Evolutionary conservation across 2,797 vertebrate genomes (phyloP).

Genomic region (Pristis pectinata): DNA sequence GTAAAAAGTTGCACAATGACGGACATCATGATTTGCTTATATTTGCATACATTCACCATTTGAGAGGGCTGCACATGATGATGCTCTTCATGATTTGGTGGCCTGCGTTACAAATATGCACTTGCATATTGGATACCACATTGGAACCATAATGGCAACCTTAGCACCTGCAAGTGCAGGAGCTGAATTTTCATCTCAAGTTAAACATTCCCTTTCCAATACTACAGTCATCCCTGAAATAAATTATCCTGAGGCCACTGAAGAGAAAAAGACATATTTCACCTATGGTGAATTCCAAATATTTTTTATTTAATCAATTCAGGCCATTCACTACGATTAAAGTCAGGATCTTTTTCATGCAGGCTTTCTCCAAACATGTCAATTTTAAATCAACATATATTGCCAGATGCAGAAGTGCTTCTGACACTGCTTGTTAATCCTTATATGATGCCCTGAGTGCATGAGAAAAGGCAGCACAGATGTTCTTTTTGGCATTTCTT

Average conservation of each 20-base stretch:
- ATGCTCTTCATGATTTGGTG: no score
- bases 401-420: neutral
- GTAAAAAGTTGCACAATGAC: no score
- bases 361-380: slow-evolving; percentile 13
- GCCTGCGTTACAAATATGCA: no score
- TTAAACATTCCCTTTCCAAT: neutral
- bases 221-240: neutral
- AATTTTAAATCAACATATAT: neutral
- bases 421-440: neutral
- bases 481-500: slow-evolving; percentile 22
- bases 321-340: neutral
- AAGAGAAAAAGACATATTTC: neutral
- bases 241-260: neutral
- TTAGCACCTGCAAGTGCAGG: no score
- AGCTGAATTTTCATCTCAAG: neutral
- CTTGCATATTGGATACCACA: no score
- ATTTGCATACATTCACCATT: no score
- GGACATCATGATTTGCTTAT: no score
- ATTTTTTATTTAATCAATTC: slow-evolving; percentile 10
- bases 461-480: neutral
- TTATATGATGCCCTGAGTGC: neutral
- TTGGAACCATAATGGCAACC: no score
- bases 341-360: neutral
- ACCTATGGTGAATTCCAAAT: neutral
- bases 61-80: no score